Conservation (phyloP, 1,140 invertebrate species). For the Lerema accius region DNA sequence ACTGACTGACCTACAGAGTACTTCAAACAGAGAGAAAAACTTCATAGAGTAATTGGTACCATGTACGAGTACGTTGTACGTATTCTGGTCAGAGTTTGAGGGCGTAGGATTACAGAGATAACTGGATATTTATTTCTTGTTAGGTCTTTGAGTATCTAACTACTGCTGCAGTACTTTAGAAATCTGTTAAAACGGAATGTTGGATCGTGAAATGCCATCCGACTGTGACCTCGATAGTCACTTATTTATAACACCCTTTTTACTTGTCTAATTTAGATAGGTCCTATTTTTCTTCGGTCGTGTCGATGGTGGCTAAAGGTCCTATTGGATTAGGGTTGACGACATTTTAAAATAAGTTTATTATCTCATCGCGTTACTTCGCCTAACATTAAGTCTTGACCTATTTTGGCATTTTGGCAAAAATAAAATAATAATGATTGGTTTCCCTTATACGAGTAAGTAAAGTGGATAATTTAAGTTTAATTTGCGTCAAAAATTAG, state of each 20-base stretch:
- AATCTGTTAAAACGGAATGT: conserved; percentile 49
- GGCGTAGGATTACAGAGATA: conserved; percentile 40
- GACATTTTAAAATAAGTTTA: too few species aligned
- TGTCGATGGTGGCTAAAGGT: conserved; percentile 13
- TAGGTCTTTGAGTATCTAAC: neutral
- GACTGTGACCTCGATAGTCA: conserved; percentile 38
- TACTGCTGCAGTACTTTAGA: conserved; percentile 25
- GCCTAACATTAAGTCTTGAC: too few species aligned
- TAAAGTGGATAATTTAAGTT: too few species aligned
- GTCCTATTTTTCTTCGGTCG: conserved; percentile 16
- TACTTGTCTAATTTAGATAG: conserved; percentile 27
- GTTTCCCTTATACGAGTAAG: too few species aligned
- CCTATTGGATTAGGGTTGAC: neutral
- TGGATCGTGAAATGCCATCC: conserved; percentile 59
- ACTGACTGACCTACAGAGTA: conserved; percentile 28
- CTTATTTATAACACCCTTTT: conserved; percentile 47
- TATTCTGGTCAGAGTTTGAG: conserved; percentile 32
- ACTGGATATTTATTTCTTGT: conserved; percentile 57
- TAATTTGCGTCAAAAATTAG: too few species aligned
- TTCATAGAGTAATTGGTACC: conserved; percentile 30
- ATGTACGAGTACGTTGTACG: conserved; percentile 25
- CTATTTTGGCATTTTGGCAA: too few species aligned
- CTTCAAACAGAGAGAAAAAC: conserved; percentile 26
- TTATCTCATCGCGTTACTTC: too few species aligned
- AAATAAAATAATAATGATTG: too few species aligned